Percentiles rank a stretch among this genome's conserved stretches.
These are phyloP conservation scores for Naja naja DNA, from an alignment of 2,113 vertebrate genomes.

Conservation along the genomic window DNA sequence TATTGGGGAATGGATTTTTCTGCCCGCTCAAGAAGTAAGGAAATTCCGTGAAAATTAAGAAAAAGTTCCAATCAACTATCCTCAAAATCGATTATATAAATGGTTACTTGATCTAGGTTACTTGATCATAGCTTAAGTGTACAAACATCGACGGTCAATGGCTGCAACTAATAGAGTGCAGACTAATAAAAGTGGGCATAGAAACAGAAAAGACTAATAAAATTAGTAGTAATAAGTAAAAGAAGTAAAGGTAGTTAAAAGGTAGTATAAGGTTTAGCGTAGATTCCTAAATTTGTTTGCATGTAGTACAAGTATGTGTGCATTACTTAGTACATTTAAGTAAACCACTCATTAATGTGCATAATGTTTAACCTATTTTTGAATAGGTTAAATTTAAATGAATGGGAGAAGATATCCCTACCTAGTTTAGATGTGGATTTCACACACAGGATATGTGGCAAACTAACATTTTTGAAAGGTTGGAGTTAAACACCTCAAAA, in stretches of 20 bases:
- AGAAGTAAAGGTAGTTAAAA: background rate
- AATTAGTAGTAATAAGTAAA: background rate
- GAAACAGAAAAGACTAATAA: background rate
- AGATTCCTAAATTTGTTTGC: background rate
- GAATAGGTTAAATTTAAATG: background rate
- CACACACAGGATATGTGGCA: background rate
- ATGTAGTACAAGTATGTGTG: background rate
- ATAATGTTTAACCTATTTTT: background rate
- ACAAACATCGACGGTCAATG: background rate
- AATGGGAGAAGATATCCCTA: background rate
- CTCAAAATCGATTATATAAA: background rate
- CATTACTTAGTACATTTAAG: background rate
- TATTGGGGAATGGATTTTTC: background rate
- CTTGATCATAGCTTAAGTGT: background rate
- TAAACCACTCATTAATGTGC: background rate
- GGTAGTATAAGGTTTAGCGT: background rate
- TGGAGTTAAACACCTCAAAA: background rate
- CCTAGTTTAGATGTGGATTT: background rate
- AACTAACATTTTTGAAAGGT: background rate
- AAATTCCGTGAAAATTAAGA: background rate
- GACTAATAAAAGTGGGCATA: background rate
- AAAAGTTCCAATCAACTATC: background rate
- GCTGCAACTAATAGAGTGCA: background rate
- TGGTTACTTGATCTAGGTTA: too few relatives aligned
- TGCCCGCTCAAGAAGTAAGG: background rate